phyloP scores from a whole-genome alignment of 2,797 vertebrate species.

The Tamandua tetradactyla region DNA sequence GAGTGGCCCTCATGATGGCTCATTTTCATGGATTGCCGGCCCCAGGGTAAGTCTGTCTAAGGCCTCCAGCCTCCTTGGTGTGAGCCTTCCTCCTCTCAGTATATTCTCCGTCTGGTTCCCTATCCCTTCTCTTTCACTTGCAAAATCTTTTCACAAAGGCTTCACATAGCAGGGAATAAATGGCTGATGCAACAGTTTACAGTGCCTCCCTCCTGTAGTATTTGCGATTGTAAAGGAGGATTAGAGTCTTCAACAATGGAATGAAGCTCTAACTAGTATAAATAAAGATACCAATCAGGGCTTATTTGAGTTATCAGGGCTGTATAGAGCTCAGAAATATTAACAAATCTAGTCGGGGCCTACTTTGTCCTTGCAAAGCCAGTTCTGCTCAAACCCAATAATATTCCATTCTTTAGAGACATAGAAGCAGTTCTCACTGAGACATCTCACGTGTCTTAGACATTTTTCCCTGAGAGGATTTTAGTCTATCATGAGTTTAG shows the following conservation, averaged over 20 bases:
- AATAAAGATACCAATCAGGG: background rate
- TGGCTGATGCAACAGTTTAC: accelerated
- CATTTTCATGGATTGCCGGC: accelerated
- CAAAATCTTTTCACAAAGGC: background rate
- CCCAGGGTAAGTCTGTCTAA: background rate
- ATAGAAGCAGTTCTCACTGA: background rate
- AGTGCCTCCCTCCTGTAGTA: background rate
- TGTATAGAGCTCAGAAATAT: background rate
- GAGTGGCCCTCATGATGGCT: background rate
- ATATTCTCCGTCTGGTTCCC: background rate
- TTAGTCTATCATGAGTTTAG: background rate
- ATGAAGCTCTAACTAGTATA: background rate
- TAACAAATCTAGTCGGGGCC: accelerated
- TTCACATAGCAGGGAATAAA: background rate
- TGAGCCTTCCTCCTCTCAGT: background rate
- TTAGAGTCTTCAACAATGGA: background rate
- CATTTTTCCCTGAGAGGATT: no score
- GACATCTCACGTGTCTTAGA: no score
- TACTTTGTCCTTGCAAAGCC: background rate
- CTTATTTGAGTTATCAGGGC: background rate
- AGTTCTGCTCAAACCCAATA: no score
- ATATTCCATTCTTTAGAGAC: background rate
- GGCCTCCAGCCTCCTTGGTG: background rate
- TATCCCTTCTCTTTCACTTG: background rate
- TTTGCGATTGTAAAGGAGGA: background rate